Percentiles rank a stretch among this genome's conserved stretches.
Conservation (phyloP, 2,797 vertebrate genomes). For the Pogonophryne albipinna region DNA sequence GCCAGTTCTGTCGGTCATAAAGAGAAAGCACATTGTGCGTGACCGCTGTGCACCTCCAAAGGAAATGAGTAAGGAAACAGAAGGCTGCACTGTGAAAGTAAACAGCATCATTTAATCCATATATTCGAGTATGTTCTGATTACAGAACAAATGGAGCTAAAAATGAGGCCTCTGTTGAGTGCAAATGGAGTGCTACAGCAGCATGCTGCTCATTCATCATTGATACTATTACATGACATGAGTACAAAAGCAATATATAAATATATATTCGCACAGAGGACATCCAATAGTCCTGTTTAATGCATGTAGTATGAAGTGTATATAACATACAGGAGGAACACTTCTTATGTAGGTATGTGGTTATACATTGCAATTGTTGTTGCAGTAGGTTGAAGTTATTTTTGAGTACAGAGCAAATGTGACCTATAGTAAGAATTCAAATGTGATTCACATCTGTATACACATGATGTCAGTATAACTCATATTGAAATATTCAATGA, state of each 20-base stretch:
- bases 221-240: conserved; percentile 7
- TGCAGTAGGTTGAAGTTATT: too few species aligned
- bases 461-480: too few species aligned
- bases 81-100: neutral
- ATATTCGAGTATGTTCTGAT: conserved; percentile 2
- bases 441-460: too few species aligned
- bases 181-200: conserved; percentile 26
- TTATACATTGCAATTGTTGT: too few species aligned
- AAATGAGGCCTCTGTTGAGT: conserved; percentile 13
- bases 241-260: neutral
- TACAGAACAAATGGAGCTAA: conserved; percentile 18
- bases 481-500: too few species aligned
- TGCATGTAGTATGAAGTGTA: neutral
- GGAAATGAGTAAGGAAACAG: neutral
- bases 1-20: neutral
- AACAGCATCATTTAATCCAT: conserved; percentile 16
- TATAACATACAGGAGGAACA: too few species aligned
- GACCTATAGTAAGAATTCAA: too few species aligned
- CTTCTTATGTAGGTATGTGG: too few species aligned
- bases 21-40: neutral
- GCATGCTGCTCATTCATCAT: conserved; percentile 15
- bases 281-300: neutral
- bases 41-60: neutral
- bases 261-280: neutral
- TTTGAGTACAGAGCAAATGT: too few species aligned